These are phyloP conservation scores for Saimiri boliviensis DNA, from an alignment of 2,113 vertebrate species.

Conservation along the genomic window DNA sequence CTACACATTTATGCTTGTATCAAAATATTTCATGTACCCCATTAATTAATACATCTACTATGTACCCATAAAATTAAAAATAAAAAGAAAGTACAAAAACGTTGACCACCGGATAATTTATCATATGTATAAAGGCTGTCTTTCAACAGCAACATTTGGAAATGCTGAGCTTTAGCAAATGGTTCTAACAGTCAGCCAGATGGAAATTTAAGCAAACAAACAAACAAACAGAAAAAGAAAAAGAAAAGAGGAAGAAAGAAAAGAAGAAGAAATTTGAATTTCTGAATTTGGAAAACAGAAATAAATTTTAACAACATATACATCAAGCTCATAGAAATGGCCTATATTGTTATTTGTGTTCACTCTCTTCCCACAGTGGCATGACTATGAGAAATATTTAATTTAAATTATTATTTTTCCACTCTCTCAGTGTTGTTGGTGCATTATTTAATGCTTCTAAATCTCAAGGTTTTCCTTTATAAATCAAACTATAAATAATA, in stretches of 20 bases:
- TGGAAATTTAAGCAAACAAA: conserved; percentile 25
- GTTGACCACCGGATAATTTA: conserved; percentile 4
- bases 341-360: not conserved
- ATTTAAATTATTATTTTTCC: not conserved
- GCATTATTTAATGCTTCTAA: not conserved
- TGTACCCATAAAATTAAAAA: too few species aligned
- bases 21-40: too few species aligned
- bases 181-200: conserved; percentile 2
- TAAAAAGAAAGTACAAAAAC: not conserved
- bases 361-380: not conserved
- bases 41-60: too few species aligned
- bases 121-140: conserved; percentile 28
- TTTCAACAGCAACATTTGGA: conserved; percentile 49
- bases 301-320: not conserved
- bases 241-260: too few species aligned
- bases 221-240: not conserved
- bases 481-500: not conserved
- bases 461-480: not conserved
- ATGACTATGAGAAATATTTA: not conserved
- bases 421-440: not conserved
- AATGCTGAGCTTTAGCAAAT: not conserved
- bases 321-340: not conserved
- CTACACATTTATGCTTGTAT: too few species aligned
- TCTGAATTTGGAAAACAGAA: not conserved
- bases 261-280: conserved; percentile 11